Evolutionary conservation across 2,888 invertebrate species (phyloP).

Genomic region (Tubulanus polymorphus): DNA sequence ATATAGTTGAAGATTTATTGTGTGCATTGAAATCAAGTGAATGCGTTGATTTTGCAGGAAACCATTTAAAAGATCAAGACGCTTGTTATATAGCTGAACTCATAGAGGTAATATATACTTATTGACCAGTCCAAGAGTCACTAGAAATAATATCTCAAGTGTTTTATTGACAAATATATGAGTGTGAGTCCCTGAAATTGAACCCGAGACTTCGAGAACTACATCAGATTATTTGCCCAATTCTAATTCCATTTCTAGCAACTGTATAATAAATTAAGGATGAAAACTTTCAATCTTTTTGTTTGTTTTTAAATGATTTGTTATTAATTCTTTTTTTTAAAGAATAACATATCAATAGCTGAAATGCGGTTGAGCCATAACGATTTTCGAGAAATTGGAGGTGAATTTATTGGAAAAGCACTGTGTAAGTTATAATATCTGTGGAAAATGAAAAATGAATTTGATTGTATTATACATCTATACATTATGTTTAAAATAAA

Average conservation of each 20-base stretch:
- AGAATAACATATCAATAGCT: slow-evolving; percentile 27
- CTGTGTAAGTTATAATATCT: slow-evolving; percentile 29
- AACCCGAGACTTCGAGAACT: no score
- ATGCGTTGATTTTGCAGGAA: no score
- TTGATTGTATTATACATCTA: no score
- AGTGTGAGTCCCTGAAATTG: neutral
- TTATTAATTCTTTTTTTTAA: slow-evolving; percentile 16
- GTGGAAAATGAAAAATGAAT: neutral
- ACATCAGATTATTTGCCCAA: no score
- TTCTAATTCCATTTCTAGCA: no score
- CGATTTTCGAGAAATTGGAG: slow-evolving; percentile 29
- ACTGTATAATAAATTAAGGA: no score
- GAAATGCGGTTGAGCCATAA: slow-evolving; percentile 34
- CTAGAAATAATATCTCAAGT: neutral
- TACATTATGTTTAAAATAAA: no score
- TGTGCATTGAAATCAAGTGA: no score
- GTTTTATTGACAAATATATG: neutral
- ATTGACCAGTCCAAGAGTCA: neutral
- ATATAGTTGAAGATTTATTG: no score
- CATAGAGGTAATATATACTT: slow-evolving; percentile 34
- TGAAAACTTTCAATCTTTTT: no score
- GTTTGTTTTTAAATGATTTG: no score
- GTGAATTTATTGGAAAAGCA: slow-evolving; percentile 28
- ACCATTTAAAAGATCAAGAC: slow-evolving; percentile 30
- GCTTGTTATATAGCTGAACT: slow-evolving; percentile 24